Evolutionary conservation across 2,888 invertebrate genomes (phyloP), one percentile per base, ranked within the genome.

Genomic region (Heliconius erato): DNA sequence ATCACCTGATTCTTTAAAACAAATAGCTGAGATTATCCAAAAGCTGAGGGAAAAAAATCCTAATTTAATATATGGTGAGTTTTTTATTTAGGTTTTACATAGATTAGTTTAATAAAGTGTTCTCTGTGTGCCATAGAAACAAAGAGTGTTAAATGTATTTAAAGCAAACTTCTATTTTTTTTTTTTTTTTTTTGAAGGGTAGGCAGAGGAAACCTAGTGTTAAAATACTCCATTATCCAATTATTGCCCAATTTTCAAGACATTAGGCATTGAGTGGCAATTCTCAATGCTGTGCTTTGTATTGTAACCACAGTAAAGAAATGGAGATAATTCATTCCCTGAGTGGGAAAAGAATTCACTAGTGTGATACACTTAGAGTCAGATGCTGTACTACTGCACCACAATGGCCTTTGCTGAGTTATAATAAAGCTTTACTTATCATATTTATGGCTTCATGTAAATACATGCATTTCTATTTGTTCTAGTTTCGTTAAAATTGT

Each of bases 1-100:
- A 44, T 98, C 98, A 54, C 97, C 97, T n/a, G 97, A 98, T 40
- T 99, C 99, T 89, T 95, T 99, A 67, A 96, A 97, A 83, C 97
- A 98, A 91, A 97, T 99, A 84, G 97, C 97, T 9, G 96, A 97
- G 84, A 97, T 99, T 23, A 97, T 99, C 1, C 96, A 97, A 88
- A 97, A 97, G 85, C 93, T 99, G 80, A 98, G 98, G 89, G 88
- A 95, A 79, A 97, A 97, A 82, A 99, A 99, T 96, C 98, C 98
- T 0, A 94, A 97, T 77, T 94, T 99, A 79, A 96, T 97, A 84
- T 99, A 99, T 96, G 98, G 99, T 99, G 96, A 95, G 95, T 6
- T 26, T 72, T 72, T 1, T n/a, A n/a, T 26, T 14, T 26, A 1
- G 12, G 40, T 40, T 44, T 26, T 14, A 44, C 12, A 7, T 26